Conservation (phyloP, 2,888 invertebrate genomes). For the Mongoloraphidia duomilia region DNA sequence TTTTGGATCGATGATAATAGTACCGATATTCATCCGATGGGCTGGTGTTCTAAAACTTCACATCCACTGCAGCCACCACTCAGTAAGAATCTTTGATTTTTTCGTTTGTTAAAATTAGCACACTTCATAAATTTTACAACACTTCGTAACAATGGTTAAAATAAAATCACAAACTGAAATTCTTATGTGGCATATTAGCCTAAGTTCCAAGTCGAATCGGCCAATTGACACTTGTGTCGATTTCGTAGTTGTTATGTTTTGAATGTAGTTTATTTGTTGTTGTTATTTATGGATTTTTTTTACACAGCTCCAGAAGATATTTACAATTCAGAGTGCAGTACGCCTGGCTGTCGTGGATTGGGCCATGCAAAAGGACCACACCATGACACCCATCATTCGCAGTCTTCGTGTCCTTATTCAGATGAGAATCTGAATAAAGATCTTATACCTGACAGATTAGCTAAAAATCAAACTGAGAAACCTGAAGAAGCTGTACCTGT, state of each 20-base stretch:
- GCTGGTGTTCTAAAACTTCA: conserved; percentile 81
- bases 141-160: no score
- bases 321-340: conserved; percentile 56
- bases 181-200: no score
- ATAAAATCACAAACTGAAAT: no score
- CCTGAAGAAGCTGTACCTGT: conserved; percentile 28
- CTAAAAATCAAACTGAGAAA: conserved; percentile 28
- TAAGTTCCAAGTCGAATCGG: no score
- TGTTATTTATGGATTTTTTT: conserved; percentile 4
- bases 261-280: conserved; percentile 2
- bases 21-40: conserved; percentile 79
- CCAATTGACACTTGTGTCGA: background rate
- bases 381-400: conserved; percentile 53
- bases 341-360: conserved; percentile 74
- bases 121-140: no score
- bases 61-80: conserved; percentile 77
- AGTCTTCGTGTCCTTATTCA: conserved; percentile 65
- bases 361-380: conserved; percentile 76
- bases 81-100: conserved; percentile 35
- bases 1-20: conserved; percentile 87
- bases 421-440: conserved; percentile 38
- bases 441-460: conserved; percentile 34
- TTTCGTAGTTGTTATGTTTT: conserved; percentile 1
- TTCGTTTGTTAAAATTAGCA: conserved; percentile 1
- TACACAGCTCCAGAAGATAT: conserved; percentile 46